Evolutionary conservation across 2,113 vertebrate species (phyloP).

Genomic region (Lepisosteus osseus): DNA sequence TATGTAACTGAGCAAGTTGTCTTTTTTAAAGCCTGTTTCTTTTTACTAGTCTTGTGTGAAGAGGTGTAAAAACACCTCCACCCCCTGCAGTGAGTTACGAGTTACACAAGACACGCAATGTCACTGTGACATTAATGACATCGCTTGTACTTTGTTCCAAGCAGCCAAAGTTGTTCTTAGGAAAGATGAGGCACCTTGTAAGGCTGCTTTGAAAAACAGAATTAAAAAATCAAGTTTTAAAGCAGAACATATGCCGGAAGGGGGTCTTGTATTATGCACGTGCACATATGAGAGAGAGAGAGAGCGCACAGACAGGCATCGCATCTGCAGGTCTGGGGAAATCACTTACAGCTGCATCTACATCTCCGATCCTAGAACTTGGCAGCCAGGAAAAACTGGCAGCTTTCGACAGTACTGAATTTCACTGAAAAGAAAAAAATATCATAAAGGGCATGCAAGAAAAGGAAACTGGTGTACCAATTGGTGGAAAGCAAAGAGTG

Average conservation of each 20-base stretch:
- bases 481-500: slow-evolving; percentile 19
- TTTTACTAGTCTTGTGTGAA: too few relatives aligned
- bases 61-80: too few relatives aligned
- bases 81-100: too few relatives aligned
- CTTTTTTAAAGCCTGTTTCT: too few relatives aligned
- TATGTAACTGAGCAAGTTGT: too few relatives aligned
- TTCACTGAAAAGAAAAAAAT: slow-evolving; percentile 24
- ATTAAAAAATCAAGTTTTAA: not conserved
- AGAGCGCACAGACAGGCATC: slow-evolving; percentile 32
- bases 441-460: slow-evolving; percentile 14
- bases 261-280: not conserved
- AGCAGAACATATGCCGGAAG: not conserved
- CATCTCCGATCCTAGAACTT: slow-evolving; percentile 17
- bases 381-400: slow-evolving; percentile 21
- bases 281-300: slow-evolving; percentile 30
- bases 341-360: slow-evolving; percentile 42
- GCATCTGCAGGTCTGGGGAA: slow-evolving; percentile 36
- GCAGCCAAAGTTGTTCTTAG: not conserved
- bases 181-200: not conserved
- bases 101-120: too few relatives aligned
- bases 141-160: too few relatives aligned
- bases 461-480: slow-evolving; percentile 13
- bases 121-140: too few relatives aligned
- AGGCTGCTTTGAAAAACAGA: not conserved
- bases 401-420: slow-evolving; percentile 18